These are phyloP conservation scores for Vespertilio murinus DNA, from an alignment of 2,797 vertebrate species.

Conservation along the genomic window DNA sequence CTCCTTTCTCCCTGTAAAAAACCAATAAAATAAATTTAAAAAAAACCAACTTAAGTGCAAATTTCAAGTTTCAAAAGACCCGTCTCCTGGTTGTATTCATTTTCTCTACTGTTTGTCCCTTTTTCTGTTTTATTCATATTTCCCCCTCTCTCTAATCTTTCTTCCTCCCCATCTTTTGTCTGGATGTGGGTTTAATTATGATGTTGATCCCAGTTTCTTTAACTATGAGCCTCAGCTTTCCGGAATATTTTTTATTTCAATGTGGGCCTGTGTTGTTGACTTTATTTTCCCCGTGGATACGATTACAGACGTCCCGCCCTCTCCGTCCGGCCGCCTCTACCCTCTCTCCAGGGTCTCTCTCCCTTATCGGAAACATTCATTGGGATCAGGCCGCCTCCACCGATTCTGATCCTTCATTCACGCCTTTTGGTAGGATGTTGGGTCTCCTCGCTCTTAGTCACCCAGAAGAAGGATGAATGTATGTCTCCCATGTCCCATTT, in stretches of 20 bases:
- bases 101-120: background rate
- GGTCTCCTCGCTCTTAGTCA: background rate
- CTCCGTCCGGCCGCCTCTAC: background rate
- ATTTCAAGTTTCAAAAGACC: background rate
- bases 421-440: background rate
- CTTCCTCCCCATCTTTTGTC: background rate
- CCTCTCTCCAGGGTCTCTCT: background rate
- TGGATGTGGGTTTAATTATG: background rate
- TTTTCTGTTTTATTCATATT: background rate
- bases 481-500: background rate
- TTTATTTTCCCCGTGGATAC: background rate
- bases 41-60: no score
- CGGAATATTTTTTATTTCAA: background rate
- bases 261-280: background rate
- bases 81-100: background rate
- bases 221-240: background rate
- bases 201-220: background rate
- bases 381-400: background rate
- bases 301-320: background rate
- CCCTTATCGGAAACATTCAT: background rate
- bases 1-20: no score
- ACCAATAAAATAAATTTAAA: no score
- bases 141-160: background rate
- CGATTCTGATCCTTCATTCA: background rate
- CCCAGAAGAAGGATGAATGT: background rate